Base-by-base conservation (phyloP, 2,113 vertebrate species). In the Camelus dromedarius region DNA sequence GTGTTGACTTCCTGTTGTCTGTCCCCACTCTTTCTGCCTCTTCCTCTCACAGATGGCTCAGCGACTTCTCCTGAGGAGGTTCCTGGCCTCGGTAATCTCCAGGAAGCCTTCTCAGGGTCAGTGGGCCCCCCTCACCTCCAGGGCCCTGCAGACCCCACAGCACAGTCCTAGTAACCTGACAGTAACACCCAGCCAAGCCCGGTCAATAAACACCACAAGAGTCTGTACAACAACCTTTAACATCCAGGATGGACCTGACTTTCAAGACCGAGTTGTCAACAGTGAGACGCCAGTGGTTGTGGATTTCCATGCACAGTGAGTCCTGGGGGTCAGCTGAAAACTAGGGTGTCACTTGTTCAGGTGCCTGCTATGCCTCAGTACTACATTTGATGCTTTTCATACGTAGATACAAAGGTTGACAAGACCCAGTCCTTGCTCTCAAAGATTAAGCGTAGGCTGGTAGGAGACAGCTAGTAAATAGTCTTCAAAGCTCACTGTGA, bases 281-380 rank as follows among this genome's bases (percentile, higher is more conserved):
- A 99, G 98, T 83, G 91, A 99, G 3, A 99, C 99, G 9, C 99
- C 99, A 0, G 98, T 99, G 32, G 98, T 99, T 76, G 98, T 99
- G 82, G 99, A 99, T 98, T 99, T 99, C 96, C 99, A 99, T 0
- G 99, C 99, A 0, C 99, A 99, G 99, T 99, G 98, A 99, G 99
- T 99, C 85, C 12, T 2, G 7, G 67, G 91, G 2, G 0, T 0
- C 0, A 4, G 4, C 18, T 1, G 48, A 50, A 76, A 83, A n/a
- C 15, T 18, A 26, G 30, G 73, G 24, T 80, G 48, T 64, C 32
- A 1, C 48, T 56, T 42, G 24, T 70, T 64, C 35, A 32, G 8
- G 12, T 54, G 16, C 24, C 26, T 67, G 16, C 14, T 32, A 0
- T 32, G 38, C 75, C 58, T 81, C 72, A 58, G 60, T 7, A 3